Conservation (phyloP, 2,113 vertebrate genomes). For the Zonotrichia leucophrys region DNA sequence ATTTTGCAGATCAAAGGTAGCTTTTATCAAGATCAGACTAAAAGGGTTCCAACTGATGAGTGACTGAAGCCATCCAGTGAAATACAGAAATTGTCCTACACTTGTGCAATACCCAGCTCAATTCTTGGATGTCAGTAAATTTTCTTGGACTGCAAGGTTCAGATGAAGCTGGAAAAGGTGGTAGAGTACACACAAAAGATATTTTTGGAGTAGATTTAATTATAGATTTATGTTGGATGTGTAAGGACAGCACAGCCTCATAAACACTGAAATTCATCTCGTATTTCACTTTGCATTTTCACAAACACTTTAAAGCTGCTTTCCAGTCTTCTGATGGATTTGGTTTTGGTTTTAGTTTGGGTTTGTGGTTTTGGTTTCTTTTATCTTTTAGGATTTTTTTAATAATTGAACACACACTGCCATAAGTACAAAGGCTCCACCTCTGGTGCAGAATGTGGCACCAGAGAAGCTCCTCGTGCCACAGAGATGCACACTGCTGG, state of each 20-base stretch:
- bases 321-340: background rate
- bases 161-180: background rate
- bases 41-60: background rate
- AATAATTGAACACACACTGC: background rate
- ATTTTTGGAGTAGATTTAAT: background rate
- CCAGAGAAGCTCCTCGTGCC: background rate
- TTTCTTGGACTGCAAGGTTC: background rate
- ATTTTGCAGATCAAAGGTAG: background rate
- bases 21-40: background rate
- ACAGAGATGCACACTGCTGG: rapidly evolving
- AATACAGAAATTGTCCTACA: background rate
- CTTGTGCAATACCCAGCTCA: background rate
- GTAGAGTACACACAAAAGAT: rapidly evolving
- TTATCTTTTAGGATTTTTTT: background rate
- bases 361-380: background rate
- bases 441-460: background rate
- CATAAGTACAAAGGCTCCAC: rapidly evolving
- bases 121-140: background rate
- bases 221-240: background rate
- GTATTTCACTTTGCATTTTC: background rate
- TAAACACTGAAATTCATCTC: background rate
- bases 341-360: background rate
- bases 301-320: background rate
- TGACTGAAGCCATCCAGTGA: background rate
- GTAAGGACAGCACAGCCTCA: rapidly evolving